Evolutionary conservation across 1,140 invertebrate genomes (phyloP).

Genomic region (Drosophila burlai): DNA sequence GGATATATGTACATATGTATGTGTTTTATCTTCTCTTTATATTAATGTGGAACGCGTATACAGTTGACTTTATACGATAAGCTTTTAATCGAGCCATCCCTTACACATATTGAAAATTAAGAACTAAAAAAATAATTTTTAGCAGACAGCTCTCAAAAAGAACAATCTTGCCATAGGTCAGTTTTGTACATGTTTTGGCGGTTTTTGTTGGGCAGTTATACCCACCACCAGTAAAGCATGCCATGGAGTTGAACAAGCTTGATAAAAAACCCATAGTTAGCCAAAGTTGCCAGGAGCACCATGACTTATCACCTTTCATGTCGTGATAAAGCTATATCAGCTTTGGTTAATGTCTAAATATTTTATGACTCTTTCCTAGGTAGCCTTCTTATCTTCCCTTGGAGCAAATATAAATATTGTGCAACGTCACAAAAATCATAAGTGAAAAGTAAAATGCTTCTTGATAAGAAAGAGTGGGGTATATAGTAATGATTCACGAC

Average conservation of each 20-base stretch:
- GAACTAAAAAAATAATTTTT: background rate
- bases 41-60: no score
- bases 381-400: conserved; percentile 4
- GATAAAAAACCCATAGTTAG: conserved; percentile 10
- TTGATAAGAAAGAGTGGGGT: background rate
- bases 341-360: conserved; percentile 2
- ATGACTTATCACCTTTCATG: conserved; percentile 5
- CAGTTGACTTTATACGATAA: background rate
- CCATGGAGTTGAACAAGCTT: background rate
- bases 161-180: conserved; percentile 18
- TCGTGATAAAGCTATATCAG: conserved; percentile 13
- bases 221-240: background rate
- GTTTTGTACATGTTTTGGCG: background rate
- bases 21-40: background rate
- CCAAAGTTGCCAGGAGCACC: background rate
- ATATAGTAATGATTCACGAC: conserved; percentile 1
- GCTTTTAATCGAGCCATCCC: conserved; percentile 15
- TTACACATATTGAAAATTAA: background rate
- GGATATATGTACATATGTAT: background rate
- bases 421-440: conserved; percentile 27
- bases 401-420: conserved; percentile 23
- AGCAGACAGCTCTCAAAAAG: background rate
- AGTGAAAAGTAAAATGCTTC: background rate
- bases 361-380: conserved; percentile 26
- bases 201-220: background rate